Evolutionary conservation across 1,140 invertebrate genomes (phyloP), one percentile per base, ranked within the genome.

Genomic region (Camponotus floridanus): DNA sequence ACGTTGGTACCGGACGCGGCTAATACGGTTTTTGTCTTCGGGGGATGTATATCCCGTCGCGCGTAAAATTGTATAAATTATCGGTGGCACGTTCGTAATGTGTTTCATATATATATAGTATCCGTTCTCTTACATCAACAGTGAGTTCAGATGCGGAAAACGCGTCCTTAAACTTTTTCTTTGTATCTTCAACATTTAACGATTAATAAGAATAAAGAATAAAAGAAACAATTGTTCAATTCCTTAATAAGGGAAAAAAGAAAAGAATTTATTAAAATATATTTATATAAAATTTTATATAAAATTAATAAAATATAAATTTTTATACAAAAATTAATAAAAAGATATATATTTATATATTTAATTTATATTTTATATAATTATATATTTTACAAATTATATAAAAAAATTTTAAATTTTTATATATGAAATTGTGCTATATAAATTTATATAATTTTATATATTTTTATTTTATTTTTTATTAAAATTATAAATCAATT

Each of bases 11-110:
- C 26, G 42, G 18, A 36, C 31, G 48, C 48, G 31, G 31, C 7
- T 67, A 1, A 65, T 5, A 0, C 42, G n/a, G 51, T 71, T 79
- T 68, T 68, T 57, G 33, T 51, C 13, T 36, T 39, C 15, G 7
- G 15, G 21, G 15, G 33, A 45, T 18, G n/a, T 33, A 33, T 76
- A 18, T 65, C 18, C 51, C 11, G 8, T 76, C 15, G 13, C 9
- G n/a, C 2, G 39, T 31, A 39, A 76, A n/a, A 76, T 61, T 45
- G 59, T 36, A 51, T 79, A 67, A 79, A 79, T 65, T 79, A 79
- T 79, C 31, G 42, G 9, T 11, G 8, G 18, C 15, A 36, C 18
- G 39, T 45, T 62, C 59, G 11, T 39, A 78, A 64, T 3, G 11
- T 57, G 33, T 70, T 39, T 68, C 62, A 13, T 70, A 57, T 57